These are phyloP conservation scores for Acholoe squamosa DNA, from an alignment of 2,888 invertebrate genomes.

Conservation along the genomic window DNA sequence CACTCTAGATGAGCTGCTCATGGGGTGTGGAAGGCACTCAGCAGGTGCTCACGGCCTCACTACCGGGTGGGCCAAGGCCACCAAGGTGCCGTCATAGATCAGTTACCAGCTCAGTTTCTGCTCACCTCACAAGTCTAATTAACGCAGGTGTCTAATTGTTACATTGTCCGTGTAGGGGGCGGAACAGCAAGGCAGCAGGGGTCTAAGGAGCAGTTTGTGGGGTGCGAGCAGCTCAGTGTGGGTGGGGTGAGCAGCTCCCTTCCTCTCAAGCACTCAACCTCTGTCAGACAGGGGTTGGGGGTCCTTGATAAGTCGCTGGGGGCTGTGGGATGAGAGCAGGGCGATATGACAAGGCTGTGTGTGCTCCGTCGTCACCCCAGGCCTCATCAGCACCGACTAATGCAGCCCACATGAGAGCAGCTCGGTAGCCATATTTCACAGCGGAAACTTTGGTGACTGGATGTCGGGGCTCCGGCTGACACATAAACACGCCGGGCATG, in stretches of 20 bases:
- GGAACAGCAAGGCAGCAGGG: background rate
- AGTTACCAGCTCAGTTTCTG: conserved; percentile 52
- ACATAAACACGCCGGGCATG: conserved; percentile 59
- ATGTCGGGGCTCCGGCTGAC: conserved; percentile 47
- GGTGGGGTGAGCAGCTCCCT: background rate
- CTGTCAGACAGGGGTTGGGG: background rate
- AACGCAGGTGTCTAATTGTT: conserved; percentile 57
- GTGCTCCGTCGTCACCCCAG: conserved; percentile 38
- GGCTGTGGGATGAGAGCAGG: background rate
- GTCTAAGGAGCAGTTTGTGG: background rate
- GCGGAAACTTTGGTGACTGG: conserved; percentile 62
- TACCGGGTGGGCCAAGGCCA: background rate
- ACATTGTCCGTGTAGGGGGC: background rate
- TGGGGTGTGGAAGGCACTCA: conserved; percentile 20
- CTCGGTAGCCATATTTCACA: conserved; percentile 53
- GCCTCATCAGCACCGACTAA: conserved; percentile 44
- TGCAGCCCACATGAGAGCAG: conserved; percentile 37
- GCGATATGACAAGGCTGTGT: conserved; percentile 47
- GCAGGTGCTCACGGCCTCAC: background rate
- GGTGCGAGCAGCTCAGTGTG: conserved; percentile 10
- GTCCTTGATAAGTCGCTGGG: background rate
- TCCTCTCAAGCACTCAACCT: background rate
- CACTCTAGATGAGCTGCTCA: conserved; percentile 28
- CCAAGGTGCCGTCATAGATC: conserved; percentile 43
- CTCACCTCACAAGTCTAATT: conserved; percentile 57